A percentile compares a stretch with the other conserved stretches of the same genome.
Evolutionary conservation across 2,888 invertebrate genomes (phyloP).

Genomic region (Pseudolycoriella hygida): DNA sequence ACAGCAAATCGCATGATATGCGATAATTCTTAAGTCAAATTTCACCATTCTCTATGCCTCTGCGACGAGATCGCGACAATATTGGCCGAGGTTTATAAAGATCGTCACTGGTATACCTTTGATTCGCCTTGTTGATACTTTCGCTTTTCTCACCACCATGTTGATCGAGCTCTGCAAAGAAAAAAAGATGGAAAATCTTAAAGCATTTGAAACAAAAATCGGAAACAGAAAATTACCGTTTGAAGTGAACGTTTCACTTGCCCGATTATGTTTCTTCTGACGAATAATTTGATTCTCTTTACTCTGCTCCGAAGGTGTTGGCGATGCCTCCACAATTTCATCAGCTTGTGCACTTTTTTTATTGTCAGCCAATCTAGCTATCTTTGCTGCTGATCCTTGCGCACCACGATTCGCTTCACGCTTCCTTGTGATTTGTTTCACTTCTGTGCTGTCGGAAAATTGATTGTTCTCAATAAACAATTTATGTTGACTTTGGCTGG

Average conservation of each 20-base stretch:
- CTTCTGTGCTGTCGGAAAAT: neutral
- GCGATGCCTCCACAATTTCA: constrained; percentile 18
- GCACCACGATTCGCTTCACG: neutral
- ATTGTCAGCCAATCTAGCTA: neutral
- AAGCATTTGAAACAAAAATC: neutral
- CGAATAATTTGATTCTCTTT: constrained; percentile 22
- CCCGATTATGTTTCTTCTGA: neutral
- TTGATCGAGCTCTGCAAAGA: neutral
- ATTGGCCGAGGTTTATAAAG: constrained; percentile 50
- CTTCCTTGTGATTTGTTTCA: neutral
- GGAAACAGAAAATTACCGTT: neutral
- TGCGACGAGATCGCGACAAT: neutral
- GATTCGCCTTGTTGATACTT: neutral
- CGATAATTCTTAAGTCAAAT: neutral
- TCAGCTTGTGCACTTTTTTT: constrained; percentile 2
- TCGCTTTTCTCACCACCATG: neutral
- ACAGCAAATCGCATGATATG: too few relatives aligned
- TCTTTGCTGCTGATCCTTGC: neutral
- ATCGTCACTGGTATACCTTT: constrained; percentile 44
- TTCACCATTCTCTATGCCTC: constrained; percentile 3
- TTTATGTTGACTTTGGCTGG: neutral
- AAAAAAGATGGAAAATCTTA: neutral
- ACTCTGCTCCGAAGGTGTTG: constrained; percentile 23
- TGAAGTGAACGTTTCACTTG: neutral
- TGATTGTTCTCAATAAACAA: neutral